These are phyloP conservation scores for Thumatha senex DNA, from an alignment of 2,888 invertebrate genomes.

Conservation along the genomic window DNA sequence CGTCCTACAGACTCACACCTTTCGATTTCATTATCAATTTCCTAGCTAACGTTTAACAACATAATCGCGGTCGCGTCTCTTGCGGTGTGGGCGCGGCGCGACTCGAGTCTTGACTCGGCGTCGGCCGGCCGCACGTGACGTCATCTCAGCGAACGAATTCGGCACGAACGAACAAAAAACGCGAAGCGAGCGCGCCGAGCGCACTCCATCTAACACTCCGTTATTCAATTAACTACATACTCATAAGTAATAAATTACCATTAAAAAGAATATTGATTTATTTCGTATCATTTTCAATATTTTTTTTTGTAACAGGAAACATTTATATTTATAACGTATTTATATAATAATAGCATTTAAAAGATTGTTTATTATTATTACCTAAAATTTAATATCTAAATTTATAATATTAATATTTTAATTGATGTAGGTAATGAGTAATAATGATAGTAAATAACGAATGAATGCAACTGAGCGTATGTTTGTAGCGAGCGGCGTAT, in stretches of 20 bases:
- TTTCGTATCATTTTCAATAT: slow-evolving; percentile 83
- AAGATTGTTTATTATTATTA: slow-evolving; percentile 84
- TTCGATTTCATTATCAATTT: slow-evolving; percentile 83
- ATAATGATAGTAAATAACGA: slow-evolving; percentile 79
- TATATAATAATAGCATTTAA: slow-evolving; percentile 84
- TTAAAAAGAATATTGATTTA: slow-evolving; percentile 83
- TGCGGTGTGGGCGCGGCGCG: slow-evolving; percentile 57
- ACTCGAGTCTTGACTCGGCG: slow-evolving; percentile 26
- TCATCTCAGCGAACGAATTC: slow-evolving; percentile 71
- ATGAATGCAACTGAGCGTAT: slow-evolving; percentile 76
- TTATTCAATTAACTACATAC: slow-evolving; percentile 83
- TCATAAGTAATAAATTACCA: slow-evolving; percentile 82
- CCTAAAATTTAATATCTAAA: slow-evolving; percentile 83
- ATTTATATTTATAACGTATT: slow-evolving; percentile 85
- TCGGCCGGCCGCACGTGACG: slow-evolving; percentile 51
- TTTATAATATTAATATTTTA: slow-evolving; percentile 82
- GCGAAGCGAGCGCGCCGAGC: slow-evolving; percentile 75
- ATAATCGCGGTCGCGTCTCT: slow-evolving; percentile 77
- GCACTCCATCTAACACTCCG: slow-evolving; percentile 76
- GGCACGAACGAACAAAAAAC: slow-evolving; percentile 72
- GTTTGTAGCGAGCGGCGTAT: slow-evolving; percentile 64
- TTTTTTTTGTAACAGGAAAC: slow-evolving; percentile 84
- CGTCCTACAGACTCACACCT: slow-evolving; percentile 81
- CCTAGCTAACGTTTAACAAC: slow-evolving; percentile 83
- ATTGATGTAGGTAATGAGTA: slow-evolving; percentile 82